Conservation (phyloP, 2,888 invertebrate genomes). For the Orthosia incerta region DNA sequence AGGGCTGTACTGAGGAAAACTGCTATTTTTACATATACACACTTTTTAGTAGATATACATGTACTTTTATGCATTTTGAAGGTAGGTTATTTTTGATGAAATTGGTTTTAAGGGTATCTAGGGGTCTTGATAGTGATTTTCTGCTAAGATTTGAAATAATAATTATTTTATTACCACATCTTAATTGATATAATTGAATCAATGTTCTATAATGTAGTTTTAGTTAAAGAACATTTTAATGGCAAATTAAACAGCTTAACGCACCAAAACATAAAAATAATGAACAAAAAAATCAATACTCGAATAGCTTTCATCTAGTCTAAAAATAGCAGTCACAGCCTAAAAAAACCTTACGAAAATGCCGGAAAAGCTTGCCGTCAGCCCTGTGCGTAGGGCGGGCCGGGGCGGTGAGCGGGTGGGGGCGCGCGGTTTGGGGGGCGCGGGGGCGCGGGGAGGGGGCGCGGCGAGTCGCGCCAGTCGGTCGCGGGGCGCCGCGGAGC, state of each 20-base stretch:
- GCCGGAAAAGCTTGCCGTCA: constrained; percentile 80
- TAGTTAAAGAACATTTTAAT: not conserved
- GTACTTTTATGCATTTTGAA: constrained; percentile 44
- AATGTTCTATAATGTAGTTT: not conserved
- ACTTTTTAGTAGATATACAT: constrained; percentile 35
- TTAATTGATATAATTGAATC: constrained; percentile 17
- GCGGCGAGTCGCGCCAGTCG: constrained; percentile 81
- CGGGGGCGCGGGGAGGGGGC: constrained; percentile 68
- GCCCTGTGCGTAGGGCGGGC: constrained; percentile 80
- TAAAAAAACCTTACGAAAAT: constrained; percentile 59
- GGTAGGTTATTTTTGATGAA: constrained; percentile 12
- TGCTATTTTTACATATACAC: constrained; percentile 67
- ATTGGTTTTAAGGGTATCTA: not conserved
- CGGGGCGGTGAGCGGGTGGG: constrained; percentile 68
- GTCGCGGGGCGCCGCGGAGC: constrained; percentile 90
- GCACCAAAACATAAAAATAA: constrained; percentile 10
- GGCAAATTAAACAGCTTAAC: not conserved
- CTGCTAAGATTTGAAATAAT: too few relatives aligned
- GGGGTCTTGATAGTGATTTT: too few relatives aligned
- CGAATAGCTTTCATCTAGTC: constrained; percentile 58
- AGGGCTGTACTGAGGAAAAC: constrained; percentile 81
- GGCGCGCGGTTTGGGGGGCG: constrained; percentile 59
- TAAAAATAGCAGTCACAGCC: constrained; percentile 51
- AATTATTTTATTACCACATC: not conserved
- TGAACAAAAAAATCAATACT: constrained; percentile 54